Evolutionary conservation across 35 echinoderm and acorn worm species (phyloP).

Genomic region (Apostichopus parvimensis): DNA sequence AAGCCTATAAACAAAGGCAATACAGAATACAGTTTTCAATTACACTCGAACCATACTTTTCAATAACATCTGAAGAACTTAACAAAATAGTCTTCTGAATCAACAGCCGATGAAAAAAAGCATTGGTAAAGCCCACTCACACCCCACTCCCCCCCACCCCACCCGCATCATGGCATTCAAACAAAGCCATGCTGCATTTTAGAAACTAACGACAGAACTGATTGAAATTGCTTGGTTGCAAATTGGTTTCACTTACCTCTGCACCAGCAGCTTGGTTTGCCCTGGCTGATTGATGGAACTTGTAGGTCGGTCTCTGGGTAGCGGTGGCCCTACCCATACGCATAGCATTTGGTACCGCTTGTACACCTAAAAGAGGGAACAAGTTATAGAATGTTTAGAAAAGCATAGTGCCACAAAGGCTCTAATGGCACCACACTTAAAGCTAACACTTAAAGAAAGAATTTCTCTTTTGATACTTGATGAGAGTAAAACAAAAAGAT

Average conservation of each 20-base stretch:
- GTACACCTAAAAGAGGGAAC: background rate
- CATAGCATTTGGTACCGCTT: background rate
- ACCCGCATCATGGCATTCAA: too few species aligned
- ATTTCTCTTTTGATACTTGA: background rate
- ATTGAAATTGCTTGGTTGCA: background rate
- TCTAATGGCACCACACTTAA: background rate
- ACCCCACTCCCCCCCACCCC: too few species aligned
- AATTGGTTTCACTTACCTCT: slow-evolving; percentile 1
- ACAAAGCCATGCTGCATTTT: too few species aligned
- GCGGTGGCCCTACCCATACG: background rate
- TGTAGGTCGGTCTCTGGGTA: slow-evolving; percentile 15
- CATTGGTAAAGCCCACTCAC: too few species aligned
- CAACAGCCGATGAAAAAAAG: too few species aligned
- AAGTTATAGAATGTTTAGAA: background rate
- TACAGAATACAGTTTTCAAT: background rate
- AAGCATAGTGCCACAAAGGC: background rate
- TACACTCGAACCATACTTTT: background rate
- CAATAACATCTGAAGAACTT: background rate
- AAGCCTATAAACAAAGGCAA: background rate
- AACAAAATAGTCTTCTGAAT: too few species aligned
- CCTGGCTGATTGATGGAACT: background rate
- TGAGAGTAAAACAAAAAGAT: background rate
- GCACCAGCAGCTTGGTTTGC: slow-evolving; percentile 31
- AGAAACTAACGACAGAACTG: background rate
- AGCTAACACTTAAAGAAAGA: background rate